These are phyloP conservation scores for Corynorhinus townsendii DNA, from an alignment of 2,113 vertebrate species.

Conservation along the genomic window DNA sequence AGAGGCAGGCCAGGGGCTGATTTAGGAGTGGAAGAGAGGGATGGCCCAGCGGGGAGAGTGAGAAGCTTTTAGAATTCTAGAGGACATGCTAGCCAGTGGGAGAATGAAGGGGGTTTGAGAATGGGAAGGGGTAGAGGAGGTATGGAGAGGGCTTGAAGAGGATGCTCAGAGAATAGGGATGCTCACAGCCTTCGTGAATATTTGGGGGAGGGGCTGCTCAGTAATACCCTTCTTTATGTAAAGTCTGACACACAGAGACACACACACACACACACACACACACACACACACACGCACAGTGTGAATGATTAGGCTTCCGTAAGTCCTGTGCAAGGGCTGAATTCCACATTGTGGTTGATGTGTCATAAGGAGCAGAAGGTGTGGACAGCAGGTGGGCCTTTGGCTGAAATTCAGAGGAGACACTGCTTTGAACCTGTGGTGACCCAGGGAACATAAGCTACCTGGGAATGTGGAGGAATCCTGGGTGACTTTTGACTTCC, in stretches of 20 bases:
- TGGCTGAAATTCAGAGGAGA: background rate
- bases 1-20: background rate
- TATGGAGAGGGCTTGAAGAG: background rate
- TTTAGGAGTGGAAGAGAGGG: background rate
- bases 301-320: background rate
- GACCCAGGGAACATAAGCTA: background rate
- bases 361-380: background rate
- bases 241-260: background rate
- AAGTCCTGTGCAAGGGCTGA: background rate
- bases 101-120: background rate
- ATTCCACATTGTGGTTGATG: background rate
- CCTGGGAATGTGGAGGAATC: background rate
- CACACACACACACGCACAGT: no score
- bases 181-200: background rate
- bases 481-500: background rate
- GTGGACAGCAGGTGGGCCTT: background rate
- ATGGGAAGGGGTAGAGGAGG: no score
- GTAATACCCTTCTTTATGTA: background rate
- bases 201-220: background rate
- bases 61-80: background rate
- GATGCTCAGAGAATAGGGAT: background rate
- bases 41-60: accelerated
- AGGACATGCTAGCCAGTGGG: background rate
- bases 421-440: background rate
- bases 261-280: no score